These are phyloP conservation scores for Crotalus horridus DNA, from an alignment of 2,113 vertebrate species.

Conservation along the genomic window DNA sequence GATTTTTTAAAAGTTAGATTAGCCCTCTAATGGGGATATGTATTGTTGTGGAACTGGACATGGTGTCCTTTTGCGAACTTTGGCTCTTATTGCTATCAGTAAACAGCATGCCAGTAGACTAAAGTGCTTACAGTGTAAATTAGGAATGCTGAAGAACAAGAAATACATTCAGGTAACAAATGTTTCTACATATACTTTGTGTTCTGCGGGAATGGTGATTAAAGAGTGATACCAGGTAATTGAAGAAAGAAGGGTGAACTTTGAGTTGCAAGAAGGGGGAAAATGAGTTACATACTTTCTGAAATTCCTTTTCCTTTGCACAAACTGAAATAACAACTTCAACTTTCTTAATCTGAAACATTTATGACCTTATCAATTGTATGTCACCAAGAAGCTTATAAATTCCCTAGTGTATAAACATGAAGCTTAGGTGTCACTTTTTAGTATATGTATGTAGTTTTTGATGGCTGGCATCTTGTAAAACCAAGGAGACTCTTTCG, in stretches of 20 bases:
- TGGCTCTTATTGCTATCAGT: background rate
- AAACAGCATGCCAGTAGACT: background rate
- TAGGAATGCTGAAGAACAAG: background rate
- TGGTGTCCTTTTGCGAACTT: background rate
- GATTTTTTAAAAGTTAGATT: background rate
- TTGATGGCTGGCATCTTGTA: conserved; percentile 36
- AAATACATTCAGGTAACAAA: background rate
- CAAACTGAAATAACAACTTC: background rate
- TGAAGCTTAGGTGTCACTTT: conserved; percentile 30
- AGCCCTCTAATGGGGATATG: background rate
- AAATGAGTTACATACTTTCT: background rate
- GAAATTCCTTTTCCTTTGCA: background rate
- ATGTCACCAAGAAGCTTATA: conserved; percentile 8
- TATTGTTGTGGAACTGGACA: background rate
- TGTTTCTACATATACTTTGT: background rate
- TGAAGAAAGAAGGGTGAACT: background rate
- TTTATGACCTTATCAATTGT: conserved; percentile 16
- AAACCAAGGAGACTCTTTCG: background rate
- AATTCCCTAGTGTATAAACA: conserved; percentile 7
- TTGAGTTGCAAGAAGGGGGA: background rate
- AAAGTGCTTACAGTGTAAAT: background rate
- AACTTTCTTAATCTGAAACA: conserved; percentile 3
- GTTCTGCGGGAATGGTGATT: background rate
- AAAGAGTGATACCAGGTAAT: background rate
- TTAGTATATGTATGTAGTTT: conserved; percentile 34